Evolutionary conservation across 53 echinoderm and acorn worm genomes (phyloP), one percentile per base, ranked within the genome.

Genomic region (Mesocentrotus franciscanus): DNA sequence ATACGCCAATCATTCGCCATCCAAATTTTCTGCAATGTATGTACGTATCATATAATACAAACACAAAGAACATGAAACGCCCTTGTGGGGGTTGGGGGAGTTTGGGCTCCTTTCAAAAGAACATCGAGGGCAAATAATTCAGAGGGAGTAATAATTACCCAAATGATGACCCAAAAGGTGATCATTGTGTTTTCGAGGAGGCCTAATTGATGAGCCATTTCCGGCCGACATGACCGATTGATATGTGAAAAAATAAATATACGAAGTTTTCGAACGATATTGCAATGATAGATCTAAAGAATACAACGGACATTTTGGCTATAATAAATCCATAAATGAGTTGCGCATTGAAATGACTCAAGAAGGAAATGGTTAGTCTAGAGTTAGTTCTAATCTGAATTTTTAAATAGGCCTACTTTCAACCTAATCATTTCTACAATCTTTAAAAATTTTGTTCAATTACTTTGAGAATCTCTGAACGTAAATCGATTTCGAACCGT

Each of bases 1-100:
- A 29, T 74, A 92, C 74, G 92, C 92, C 92, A 92, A 92, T 92
- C 92, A 92, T 75, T 64, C 39, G 8, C 85, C 49, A 81, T 81
- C 35, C 9, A 39, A 60, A 0, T n/a, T 66, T 20, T n/a, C 66
- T 91, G 64, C 66, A 91, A 16, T 66, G 9, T 1, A 60, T 90
- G 30, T 5, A 29, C 39, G 32, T 30, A 16, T 59, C 2, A 20
- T 16, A 64, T 64, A 20, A 64, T 39, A 13, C 36, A 81, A 36
- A 81, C 81, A 81, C 81, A 81, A 81, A 33, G 42, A 81, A 81
- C 81, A 81, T 81, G 36, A 81, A 81, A 81, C 81, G 81, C 81
- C 81, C 81, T 81, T 81, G 20, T 22, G 29, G 60, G 90, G 59
- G 60, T 20, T 27, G 90, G 60, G 90, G 90, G 27, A 1, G 60